Percentiles rank a stretch among this genome's conserved stretches.
Evolutionary conservation across 2,113 vertebrate species (phyloP).

Genomic region (Pyrgilauda ruficollis): DNA sequence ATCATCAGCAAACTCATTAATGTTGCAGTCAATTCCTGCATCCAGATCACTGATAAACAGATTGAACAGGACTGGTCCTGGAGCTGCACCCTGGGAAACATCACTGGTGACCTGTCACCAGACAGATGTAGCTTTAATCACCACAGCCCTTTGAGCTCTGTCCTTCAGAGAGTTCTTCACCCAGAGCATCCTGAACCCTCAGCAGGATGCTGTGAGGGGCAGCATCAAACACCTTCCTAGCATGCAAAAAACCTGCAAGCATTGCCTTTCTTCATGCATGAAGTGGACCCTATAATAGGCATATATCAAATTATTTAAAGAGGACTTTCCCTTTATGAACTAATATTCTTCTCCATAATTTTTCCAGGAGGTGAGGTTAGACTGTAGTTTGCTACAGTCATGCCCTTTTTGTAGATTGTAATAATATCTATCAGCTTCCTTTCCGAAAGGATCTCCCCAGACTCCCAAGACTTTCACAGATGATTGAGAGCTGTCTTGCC

Average conservation of each 20-base stretch:
- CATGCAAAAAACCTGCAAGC: not conserved
- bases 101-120: fast-evolving
- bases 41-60: not conserved
- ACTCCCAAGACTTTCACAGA: not conserved
- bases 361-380: not conserved
- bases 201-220: not conserved
- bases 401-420: not conserved
- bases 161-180: not conserved
- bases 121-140: not conserved
- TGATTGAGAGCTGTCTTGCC: not conserved
- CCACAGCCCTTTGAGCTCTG: not conserved
- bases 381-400: not conserved
- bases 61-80: not conserved
- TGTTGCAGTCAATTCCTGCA: not conserved
- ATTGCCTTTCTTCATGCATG: not conserved
- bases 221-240: not conserved
- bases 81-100: not conserved
- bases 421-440: not conserved
- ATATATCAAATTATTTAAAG: not conserved
- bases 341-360: not conserved
- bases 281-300: fast-evolving
- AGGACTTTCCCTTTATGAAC: not conserved
- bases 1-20: not conserved
- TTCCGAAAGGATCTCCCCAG: not conserved
- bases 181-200: fast-evolving